A percentile compares a stretch with the other conserved stretches of the same genome.
Conservation (phyloP, 2,888 invertebrate species). For the Seira sanloemensis region DNA sequence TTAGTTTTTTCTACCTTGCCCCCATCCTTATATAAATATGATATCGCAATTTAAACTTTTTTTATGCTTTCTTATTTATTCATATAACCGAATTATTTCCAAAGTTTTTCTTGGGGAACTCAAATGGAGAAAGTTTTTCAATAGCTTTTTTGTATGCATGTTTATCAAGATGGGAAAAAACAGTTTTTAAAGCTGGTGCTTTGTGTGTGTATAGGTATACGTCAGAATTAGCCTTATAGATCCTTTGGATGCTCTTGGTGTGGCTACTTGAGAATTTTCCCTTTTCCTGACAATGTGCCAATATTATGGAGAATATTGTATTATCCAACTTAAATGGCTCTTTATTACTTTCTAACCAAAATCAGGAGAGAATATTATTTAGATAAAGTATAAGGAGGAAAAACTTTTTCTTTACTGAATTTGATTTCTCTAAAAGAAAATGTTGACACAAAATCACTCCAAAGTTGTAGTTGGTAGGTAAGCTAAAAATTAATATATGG, state of each 20-base stretch:
- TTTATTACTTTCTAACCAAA: constrained; percentile 1
- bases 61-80: constrained; percentile 4
- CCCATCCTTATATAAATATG: neutral
- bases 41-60: neutral
- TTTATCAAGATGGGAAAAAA: neutral
- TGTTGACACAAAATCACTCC: neutral
- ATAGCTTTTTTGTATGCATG: constrained; percentile 18
- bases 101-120: constrained; percentile 27
- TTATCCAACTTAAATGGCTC: neutral
- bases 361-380: neutral
- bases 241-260: too few species aligned
- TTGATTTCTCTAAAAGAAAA: neutral
- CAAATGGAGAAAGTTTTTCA: constrained; percentile 44
- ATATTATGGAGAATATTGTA: neutral
- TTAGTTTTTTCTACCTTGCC: neutral
- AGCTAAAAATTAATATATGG: neutral
- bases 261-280: neutral
- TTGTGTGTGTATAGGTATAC: too few species aligned
- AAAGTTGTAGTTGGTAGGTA: neutral
- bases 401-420: neutral
- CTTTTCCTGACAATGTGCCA: neutral
- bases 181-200: too few species aligned
- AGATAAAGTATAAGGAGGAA: neutral
- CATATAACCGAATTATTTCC: constrained; percentile 15
- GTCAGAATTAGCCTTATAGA: too few species aligned